These are phyloP conservation scores for Epinotia bilunana DNA, from an alignment of 2,888 invertebrate genomes.

Conservation along the genomic window DNA sequence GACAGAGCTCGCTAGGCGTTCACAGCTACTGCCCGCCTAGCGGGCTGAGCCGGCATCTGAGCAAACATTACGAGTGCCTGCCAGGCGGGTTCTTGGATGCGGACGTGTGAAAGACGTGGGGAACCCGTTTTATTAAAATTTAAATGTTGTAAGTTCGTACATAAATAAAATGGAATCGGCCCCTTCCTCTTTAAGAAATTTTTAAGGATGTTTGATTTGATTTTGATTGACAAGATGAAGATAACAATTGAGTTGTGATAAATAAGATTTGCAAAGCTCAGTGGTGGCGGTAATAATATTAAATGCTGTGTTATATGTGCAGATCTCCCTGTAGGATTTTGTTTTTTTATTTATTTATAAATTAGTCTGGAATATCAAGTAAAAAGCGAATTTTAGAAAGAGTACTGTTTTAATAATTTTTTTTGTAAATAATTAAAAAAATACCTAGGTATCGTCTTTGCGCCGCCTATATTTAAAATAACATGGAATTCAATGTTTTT, in stretches of 20 bases:
- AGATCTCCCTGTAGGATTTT: slow-evolving; percentile 12
- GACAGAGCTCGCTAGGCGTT: too few species aligned
- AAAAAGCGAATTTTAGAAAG: slow-evolving; percentile 35
- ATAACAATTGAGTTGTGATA: slow-evolving; percentile 16
- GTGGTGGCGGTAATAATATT: slow-evolving; percentile 28
- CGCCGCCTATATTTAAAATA: slow-evolving; percentile 30
- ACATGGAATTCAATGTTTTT: slow-evolving; percentile 5
- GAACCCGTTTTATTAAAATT: too few species aligned
- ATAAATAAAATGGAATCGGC: neutral
- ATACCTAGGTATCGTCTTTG: neutral
- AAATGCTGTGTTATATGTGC: slow-evolving; percentile 26
- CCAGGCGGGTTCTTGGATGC: too few species aligned
- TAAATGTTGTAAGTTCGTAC: too few species aligned
- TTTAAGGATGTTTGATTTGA: neutral
- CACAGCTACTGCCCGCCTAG: too few species aligned
- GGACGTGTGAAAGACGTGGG: too few species aligned
- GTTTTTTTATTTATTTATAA: slow-evolving; percentile 1
- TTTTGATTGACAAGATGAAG: neutral
- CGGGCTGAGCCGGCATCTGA: too few species aligned
- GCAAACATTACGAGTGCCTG: too few species aligned
- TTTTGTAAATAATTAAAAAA: slow-evolving; percentile 5
- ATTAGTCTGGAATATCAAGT: neutral
- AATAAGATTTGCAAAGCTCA: slow-evolving; percentile 10
- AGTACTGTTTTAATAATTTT: neutral
- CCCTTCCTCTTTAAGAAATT: neutral